These are phyloP conservation scores for Ptychadena robeensis DNA, from an alignment of 2,797 vertebrate genomes.

Conservation along the genomic window DNA sequence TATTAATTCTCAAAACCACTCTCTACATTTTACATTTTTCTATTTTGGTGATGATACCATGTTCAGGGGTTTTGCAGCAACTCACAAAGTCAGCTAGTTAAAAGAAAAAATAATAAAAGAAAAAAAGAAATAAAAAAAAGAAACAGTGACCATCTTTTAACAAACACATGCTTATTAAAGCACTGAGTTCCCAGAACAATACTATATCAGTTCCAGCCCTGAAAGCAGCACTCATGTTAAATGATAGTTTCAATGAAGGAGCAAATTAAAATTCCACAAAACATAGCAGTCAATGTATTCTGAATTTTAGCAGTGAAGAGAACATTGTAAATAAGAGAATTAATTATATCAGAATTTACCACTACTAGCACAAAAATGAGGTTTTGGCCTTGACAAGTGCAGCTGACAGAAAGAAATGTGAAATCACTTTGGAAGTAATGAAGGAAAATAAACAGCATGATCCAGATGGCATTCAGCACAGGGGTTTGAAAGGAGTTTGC, in stretches of 20 bases:
- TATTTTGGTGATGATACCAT: too few relatives aligned
- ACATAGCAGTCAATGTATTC: not conserved
- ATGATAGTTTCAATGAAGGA: not conserved
- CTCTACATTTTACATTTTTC: too few relatives aligned
- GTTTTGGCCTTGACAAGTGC: not conserved
- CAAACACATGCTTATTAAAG: not conserved
- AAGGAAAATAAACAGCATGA: constrained; percentile 49
- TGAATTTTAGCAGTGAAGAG: not conserved
- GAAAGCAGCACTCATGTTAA: not conserved
- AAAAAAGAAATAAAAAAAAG: too few relatives aligned
- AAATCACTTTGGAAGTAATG: constrained; percentile 48
- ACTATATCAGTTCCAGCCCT: not conserved
- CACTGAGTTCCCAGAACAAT: not conserved
- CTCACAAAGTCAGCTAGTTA: too few relatives aligned
- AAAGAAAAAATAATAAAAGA: too few relatives aligned
- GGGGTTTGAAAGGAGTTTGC: constrained; percentile 42
- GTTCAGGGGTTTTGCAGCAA: too few relatives aligned
- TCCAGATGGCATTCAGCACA: constrained; percentile 55
- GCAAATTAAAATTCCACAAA: constrained; percentile 3
- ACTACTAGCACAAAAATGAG: constrained; percentile 1
- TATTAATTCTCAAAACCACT: too few relatives aligned
- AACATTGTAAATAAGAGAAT: not conserved
- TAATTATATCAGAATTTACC: not conserved
- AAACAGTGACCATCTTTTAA: too few relatives aligned
- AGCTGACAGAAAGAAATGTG: constrained; percentile 27